Conservation (phyloP, 2,888 invertebrate genomes). For the Cephus nigrinus region DNA sequence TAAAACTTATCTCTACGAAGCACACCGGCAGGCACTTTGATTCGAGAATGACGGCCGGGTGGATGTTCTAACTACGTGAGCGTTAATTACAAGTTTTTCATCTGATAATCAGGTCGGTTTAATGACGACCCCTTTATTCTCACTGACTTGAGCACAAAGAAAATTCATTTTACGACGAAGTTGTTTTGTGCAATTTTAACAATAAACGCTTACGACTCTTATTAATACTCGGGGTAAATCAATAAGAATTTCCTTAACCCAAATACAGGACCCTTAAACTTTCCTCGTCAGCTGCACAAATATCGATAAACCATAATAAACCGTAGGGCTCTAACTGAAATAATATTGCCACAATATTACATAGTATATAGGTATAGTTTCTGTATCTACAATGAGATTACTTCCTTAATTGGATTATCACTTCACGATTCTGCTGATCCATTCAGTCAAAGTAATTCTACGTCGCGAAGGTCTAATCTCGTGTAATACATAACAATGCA, state of each 20-base stretch:
- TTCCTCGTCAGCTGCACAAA: background rate
- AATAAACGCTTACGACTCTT: background rate
- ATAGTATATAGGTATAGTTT: background rate
- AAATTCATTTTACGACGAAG: background rate
- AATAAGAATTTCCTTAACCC: background rate
- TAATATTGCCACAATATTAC: background rate
- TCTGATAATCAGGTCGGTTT: background rate
- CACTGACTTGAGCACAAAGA: background rate
- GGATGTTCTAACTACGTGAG: background rate
- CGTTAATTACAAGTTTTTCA: conserved; percentile 6
- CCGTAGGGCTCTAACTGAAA: background rate
- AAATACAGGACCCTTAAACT: background rate
- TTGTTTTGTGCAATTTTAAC: background rate
- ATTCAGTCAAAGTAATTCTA: too few relatives aligned
- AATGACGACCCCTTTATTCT: background rate
- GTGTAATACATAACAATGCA: too few relatives aligned
- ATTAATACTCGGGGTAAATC: background rate
- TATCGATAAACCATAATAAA: background rate
- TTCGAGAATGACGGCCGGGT: background rate
- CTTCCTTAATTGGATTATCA: background rate
- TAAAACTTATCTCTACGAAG: background rate
- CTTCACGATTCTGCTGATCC: background rate
- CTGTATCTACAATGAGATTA: background rate
- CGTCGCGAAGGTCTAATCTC: too few relatives aligned
- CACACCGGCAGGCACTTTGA: background rate